Evolutionary conservation across 1,140 invertebrate genomes (phyloP).

Genomic region (Scaptodrosophila lebanonensis): DNA sequence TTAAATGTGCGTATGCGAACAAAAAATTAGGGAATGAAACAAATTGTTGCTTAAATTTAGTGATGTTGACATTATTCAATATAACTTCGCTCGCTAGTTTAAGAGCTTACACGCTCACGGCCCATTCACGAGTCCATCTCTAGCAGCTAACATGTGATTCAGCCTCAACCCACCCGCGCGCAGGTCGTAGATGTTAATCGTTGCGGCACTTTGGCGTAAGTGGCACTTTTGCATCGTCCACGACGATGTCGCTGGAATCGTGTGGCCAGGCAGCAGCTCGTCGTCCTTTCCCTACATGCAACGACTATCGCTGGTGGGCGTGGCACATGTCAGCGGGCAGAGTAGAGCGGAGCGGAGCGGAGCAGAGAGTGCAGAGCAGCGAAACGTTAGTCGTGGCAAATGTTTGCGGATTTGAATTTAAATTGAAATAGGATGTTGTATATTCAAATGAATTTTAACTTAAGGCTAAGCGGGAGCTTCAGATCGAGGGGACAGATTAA

Average conservation of each 20-base stretch:
- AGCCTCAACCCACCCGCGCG: background rate
- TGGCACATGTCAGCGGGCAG: slow-evolving; percentile 56
- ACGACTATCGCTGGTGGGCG: slow-evolving; percentile 33
- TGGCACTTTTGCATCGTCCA: slow-evolving; percentile 71
- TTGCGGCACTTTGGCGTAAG: slow-evolving; percentile 73
- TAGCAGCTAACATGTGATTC: no score
- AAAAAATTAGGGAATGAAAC: no score
- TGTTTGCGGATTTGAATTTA: slow-evolving; percentile 77
- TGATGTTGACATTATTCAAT: no score
- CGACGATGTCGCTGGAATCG: slow-evolving; percentile 45
- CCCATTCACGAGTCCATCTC: no score
- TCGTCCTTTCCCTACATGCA: slow-evolving; percentile 30
- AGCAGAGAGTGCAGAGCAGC: no score
- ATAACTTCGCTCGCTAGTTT: no score
- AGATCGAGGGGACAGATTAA: slow-evolving; percentile 62
- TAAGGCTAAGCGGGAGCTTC: slow-evolving; percentile 63
- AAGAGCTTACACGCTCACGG: no score
- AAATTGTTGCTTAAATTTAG: no score
- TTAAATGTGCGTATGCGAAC: no score
- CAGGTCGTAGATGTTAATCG: slow-evolving; percentile 73
- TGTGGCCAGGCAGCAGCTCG: slow-evolving; percentile 6
- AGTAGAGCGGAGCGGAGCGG: no score
- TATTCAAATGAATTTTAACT: slow-evolving; percentile 77
- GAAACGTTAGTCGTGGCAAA: slow-evolving; percentile 60
- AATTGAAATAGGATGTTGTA: slow-evolving; percentile 77